Evolutionary conservation across 2,797 vertebrate species (phyloP).

Genomic region (Sarcoramphus papa): DNA sequence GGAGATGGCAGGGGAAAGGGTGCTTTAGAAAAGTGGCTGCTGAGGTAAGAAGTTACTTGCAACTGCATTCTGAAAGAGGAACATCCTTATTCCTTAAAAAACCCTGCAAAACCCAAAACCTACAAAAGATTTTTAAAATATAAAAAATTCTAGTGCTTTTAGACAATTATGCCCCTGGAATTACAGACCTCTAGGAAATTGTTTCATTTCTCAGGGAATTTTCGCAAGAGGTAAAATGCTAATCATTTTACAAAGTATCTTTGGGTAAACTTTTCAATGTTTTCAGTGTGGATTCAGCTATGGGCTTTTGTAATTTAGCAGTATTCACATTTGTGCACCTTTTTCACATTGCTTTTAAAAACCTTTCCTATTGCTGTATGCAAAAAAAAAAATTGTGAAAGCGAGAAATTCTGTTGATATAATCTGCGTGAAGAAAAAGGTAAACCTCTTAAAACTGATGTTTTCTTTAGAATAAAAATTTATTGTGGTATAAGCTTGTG

Average conservation of each 20-base stretch:
- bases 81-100: not conserved
- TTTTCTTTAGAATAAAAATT: constrained; percentile 20
- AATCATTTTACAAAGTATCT: not conserved
- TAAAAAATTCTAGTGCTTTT: not conserved
- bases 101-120: not conserved
- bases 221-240: not conserved
- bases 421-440: not conserved
- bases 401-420: not conserved
- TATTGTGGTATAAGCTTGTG: not conserved
- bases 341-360: not conserved
- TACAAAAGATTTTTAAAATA: not conserved
- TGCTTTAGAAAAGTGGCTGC: not conserved
- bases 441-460: not conserved
- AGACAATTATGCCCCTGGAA: not conserved
- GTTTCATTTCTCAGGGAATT: not conserved
- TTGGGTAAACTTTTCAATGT: not conserved
- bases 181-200: not conserved
- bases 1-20: not conserved
- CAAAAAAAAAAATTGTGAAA: not conserved
- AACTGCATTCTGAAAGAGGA: not conserved
- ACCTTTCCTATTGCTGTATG: not conserved
- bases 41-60: not conserved
- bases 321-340: not conserved
- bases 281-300: not conserved
- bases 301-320: not conserved